Base-by-base conservation (phyloP, 2,797 vertebrate species). In the Sebastes taczanowskii region DNA sequence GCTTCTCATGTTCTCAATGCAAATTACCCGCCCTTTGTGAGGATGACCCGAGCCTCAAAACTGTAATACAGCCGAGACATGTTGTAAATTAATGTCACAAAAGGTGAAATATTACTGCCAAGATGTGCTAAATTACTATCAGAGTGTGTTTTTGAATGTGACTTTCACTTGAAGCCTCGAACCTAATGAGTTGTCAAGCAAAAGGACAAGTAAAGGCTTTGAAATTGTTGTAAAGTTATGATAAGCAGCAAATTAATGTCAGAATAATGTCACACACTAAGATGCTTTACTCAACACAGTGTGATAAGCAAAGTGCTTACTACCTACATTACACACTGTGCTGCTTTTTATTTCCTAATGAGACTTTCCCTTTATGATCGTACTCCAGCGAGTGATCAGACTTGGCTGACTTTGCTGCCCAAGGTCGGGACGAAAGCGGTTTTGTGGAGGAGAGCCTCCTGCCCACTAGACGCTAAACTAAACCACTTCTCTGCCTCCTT, bases 211-310 rank as follows among this genome's bases (percentile, higher is more conserved):
- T 20, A 30, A 18, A 22, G 18, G 53, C 80, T 89, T 81, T 83
- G 84, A 84, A 82, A 80, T 3, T 14, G 46, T 72, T 53, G 55
- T 53, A 65, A 85, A 83, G 75, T 85, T 86, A 80, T 74, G 87
- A 89, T 90, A 89, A 91, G 88, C 74, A 77, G 84, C 86, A 92
- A 91, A 92, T 92, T 89, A 91, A 88, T 80, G 86, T 89, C 89
- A 79, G 65, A 71, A 84, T 78, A 79, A 71, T 81, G 87, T 88
- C 86, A 84, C 78, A 87, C 83, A 74, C 10, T 34, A 5, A 67
- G 75, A 91, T 62, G 71, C 77, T 70, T 73, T 73, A 66, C 78
- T 88, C 89, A 87, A 74, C 60, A 66, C 58, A 60, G 55, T 30
- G 66, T 35, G 88, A 71, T 68, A 73, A 79, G 82, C 69, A 32